Conservation (phyloP, 2,797 vertebrate genomes). For the Sus cebifrons region DNA sequence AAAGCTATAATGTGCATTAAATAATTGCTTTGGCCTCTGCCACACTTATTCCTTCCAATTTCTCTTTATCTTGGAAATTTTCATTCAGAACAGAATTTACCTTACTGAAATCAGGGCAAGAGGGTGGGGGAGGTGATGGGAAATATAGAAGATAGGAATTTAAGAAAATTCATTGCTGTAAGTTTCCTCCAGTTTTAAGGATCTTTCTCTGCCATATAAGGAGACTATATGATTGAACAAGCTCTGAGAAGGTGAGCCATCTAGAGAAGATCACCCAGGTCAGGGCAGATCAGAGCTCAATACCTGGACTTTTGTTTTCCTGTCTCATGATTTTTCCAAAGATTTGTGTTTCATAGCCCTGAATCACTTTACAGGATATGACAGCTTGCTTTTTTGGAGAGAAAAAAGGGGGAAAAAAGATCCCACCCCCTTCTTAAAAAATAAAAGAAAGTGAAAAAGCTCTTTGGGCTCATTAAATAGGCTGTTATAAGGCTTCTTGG, state of each 20-base stretch:
- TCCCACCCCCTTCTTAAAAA: constrained; percentile 43
- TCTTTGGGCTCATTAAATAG: constrained; percentile 76
- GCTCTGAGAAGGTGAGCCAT: neutral
- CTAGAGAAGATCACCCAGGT: neutral
- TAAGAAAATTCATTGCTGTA: neutral
- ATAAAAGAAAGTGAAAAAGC: constrained; percentile 1
- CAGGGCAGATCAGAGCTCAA: neutral
- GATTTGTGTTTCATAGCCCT: constrained; percentile 48
- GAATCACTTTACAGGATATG: constrained; percentile 59
- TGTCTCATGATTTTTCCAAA: constrained; percentile 65
- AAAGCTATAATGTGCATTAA: neutral
- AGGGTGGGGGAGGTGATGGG: neutral
- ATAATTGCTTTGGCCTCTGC: neutral
- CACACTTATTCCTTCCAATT: neutral
- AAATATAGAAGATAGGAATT: neutral
- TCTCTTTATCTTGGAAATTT: constrained; percentile 34
- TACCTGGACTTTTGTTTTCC: neutral
- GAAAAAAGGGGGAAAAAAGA: neutral
- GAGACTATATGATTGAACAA: neutral
- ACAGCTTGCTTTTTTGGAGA: constrained; percentile 72
- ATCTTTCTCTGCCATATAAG: neutral
- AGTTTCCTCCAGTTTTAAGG: neutral
- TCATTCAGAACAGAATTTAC: constrained; percentile 49
- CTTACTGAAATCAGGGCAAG: neutral
- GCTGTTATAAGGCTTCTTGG: constrained; percentile 62